Conservation (phyloP, 2,888 invertebrate genomes). For the Aleiodes alternator region DNA sequence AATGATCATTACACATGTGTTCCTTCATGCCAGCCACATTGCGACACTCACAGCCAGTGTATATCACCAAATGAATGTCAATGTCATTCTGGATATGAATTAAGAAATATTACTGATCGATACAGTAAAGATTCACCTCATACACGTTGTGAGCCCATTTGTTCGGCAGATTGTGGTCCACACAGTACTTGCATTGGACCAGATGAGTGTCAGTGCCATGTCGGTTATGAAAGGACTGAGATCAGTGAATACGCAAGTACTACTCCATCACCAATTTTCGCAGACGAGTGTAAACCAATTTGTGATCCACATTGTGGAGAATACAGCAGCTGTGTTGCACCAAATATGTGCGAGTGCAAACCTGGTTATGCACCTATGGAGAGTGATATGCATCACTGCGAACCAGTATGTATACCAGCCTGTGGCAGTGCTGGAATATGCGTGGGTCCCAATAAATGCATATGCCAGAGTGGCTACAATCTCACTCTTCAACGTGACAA, state of each 20-base stretch:
- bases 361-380: conserved; percentile 28
- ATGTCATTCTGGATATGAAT: conserved; percentile 46
- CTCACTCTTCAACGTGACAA: conserved; percentile 10
- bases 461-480: conserved; percentile 47
- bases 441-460: conserved; percentile 49
- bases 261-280: background rate
- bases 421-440: conserved; percentile 42
- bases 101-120: background rate
- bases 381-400: conserved; percentile 31
- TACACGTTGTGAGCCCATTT: conserved; percentile 30
- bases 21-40: conserved; percentile 43
- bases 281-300: conserved; percentile 36
- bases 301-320: conserved; percentile 43
- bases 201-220: conserved; percentile 41
- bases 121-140: background rate
- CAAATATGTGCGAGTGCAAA: conserved; percentile 40
- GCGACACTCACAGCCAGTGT: conserved; percentile 42
- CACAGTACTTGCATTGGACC: conserved; percentile 46
- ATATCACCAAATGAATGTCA: conserved; percentile 39
- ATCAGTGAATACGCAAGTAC: background rate
- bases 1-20: conserved; percentile 28
- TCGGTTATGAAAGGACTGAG: conserved; percentile 35
- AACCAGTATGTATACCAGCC: conserved; percentile 38
- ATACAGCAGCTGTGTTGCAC: conserved; percentile 30
- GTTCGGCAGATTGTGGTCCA: conserved; percentile 36